Evolutionary conservation across 2,113 vertebrate species (phyloP).

Genomic region (Catagonus wagneri): DNA sequence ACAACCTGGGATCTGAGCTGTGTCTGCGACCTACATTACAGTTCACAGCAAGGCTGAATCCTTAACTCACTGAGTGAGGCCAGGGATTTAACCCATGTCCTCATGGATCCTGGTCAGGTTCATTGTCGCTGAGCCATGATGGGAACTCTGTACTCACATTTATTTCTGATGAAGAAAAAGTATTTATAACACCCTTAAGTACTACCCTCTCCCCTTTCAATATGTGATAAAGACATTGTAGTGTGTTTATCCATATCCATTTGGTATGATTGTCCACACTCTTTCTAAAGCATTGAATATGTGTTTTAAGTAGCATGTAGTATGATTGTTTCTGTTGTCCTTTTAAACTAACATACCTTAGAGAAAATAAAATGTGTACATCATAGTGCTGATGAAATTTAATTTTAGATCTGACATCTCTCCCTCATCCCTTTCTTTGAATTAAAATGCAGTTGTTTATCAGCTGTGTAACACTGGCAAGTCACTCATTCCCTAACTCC

Average conservation of each 20-base stretch:
- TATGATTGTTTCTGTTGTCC: background rate
- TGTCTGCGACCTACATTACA: no score
- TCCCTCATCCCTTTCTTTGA: background rate
- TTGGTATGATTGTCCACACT: background rate
- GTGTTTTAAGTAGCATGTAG: background rate
- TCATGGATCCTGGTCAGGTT: no score
- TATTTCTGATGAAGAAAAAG: slow-evolving; percentile 29
- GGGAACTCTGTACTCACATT: background rate
- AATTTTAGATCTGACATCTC: background rate
- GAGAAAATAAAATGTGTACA: background rate
- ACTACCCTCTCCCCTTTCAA: background rate
- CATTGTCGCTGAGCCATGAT: no score
- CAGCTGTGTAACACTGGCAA: background rate
- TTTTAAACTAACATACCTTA: slow-evolving; percentile 32
- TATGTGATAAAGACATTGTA: background rate
- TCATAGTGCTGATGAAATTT: background rate
- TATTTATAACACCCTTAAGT: background rate
- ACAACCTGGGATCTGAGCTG: no score
- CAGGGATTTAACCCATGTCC: no score
- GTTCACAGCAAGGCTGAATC: no score
- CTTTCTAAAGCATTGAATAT: background rate
- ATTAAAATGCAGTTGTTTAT: background rate
- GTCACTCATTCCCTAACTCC: background rate
- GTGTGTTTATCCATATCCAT: background rate
- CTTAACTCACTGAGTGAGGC: no score